These are phyloP conservation scores for Drosophila suboccidentalis DNA, from an alignment of 2,888 invertebrate species.

Conservation along the genomic window DNA sequence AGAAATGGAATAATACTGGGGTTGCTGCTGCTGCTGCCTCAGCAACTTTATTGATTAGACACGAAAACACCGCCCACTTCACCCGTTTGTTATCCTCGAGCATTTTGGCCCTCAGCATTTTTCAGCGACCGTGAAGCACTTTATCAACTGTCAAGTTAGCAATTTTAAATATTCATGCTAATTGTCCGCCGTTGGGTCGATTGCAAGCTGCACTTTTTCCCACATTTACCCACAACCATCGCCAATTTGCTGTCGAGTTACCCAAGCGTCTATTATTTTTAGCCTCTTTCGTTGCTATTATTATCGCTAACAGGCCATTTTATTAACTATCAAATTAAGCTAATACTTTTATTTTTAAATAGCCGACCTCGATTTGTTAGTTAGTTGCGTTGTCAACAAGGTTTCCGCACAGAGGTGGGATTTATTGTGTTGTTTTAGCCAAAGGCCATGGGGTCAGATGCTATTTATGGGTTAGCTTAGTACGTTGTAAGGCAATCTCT, in stretches of 20 bases:
- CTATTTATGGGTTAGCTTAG: slow-evolving; percentile 7
- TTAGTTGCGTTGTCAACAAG: slow-evolving; percentile 8
- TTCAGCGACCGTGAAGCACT: slow-evolving; percentile 41
- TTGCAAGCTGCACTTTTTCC: slow-evolving; percentile 39
- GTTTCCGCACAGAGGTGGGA: neutral
- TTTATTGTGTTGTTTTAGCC: neutral
- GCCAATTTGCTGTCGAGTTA: slow-evolving; percentile 5
- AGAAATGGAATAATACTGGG: neutral
- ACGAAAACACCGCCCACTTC: slow-evolving; percentile 21
- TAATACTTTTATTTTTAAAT: slow-evolving; percentile 10
- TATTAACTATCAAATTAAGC: neutral
- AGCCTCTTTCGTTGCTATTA: neutral
- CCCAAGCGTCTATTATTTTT: neutral
- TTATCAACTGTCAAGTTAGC: slow-evolving; percentile 61
- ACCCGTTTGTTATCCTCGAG: neutral
- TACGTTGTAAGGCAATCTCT: neutral
- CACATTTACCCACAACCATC: slow-evolving; percentile 1
- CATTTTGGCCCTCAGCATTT: slow-evolving; percentile 31
- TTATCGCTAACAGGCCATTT: neutral
- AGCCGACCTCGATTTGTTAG: slow-evolving; percentile 3
- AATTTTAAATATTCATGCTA: slow-evolving; percentile 76
- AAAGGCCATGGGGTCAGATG: slow-evolving; percentile 1
- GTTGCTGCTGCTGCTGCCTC: slow-evolving; percentile 35
- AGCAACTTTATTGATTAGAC: slow-evolving; percentile 64
- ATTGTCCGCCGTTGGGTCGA: slow-evolving; percentile 60